Evolutionary conservation across 2,113 vertebrate species (phyloP), one percentile per base, ranked within the genome.

Genomic region (Cichladusa arquata): DNA sequence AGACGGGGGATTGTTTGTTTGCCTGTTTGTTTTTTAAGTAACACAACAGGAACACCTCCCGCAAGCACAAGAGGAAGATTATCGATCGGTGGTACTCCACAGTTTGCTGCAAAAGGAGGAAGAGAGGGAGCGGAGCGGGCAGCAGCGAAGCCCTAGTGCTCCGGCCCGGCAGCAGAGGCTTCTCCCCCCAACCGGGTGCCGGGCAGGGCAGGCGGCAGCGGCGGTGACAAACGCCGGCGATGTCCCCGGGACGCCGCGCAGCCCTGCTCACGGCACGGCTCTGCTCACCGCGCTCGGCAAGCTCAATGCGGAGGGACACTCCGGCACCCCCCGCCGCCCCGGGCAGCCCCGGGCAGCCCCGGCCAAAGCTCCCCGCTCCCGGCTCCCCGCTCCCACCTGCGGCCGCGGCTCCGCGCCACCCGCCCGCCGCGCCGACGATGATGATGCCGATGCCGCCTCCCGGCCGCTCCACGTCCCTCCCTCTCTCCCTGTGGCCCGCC

Each of bases 41-140:
- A 7, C 24, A 5, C 20, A 53, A 45, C 7, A 15, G 12, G 19
- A 23, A 56, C 6, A 20, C 67, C 57, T 15, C 33, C 31, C 26
- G 12, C 50, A 14, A 2, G 47, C 22, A 3, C 0, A 17, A 18
- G 12, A 18, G n/a, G 13, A 33, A 38, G 1, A 23, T 1, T 8
- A 29, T 1, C 3, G 57, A 80, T 24, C n/a, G 1, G 31, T 2
- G 3, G 9, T 17, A 5, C 13, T 31, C 23, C 73, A 10, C 14
- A 4, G 22, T 2, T 34, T 2, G 54, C 2, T 8, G n/a, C 1
- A 8, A 25, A 44, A 57, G 17, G 7, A 42, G 36, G 15, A 42
- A 31, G 48, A 25, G n/a, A 17, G 1, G 33, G 26, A 47, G 42
- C 16, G 8, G 22, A 14, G 28, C 0, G 19, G 11, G 34, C 26